Base-by-base conservation (phyloP, 30 jellyfish, hydroid and myxozoan species). In the Turritopsis dohrnii region DNA sequence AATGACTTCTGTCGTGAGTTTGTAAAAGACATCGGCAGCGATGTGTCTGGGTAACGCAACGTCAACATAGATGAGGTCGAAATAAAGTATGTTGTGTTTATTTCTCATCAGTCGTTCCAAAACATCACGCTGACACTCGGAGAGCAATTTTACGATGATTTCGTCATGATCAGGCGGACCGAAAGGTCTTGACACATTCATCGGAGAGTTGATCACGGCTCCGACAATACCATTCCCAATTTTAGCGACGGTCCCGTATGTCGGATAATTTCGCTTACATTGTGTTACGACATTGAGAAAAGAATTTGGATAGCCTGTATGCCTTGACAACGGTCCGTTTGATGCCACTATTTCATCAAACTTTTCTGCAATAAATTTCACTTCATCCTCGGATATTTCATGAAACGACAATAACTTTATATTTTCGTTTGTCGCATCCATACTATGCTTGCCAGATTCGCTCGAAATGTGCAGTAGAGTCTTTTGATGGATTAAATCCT, bases 221-320 rank as follows among this genome's bases (percentile, higher is more conserved):
- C 81, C 81, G 60, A 72, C 81, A 72, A 72, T 72, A 26, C 22
- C 52, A 72, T 72, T 72, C 60, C 52, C 60, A 18, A 72, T 72
- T 72, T 72, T 72, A 16, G 52, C 30, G 1, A 53, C 81, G 60
- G 52, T 22, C 7, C 81, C 31, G 31, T 26, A 72, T 18, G 31
- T n/a, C 22, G 81, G 81, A 8, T 72, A 53, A 8, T 72, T 72
- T 17, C 52, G 60, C 52, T 53, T 41, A 22, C 81, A 72, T 31
- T 72, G 31, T 72, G 18, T 72, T 26, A 22, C 30, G 17, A 72
- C 17, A 72, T 26, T 18, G 23, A 26, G 7, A 22, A 72, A 72
- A 72, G 17, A 16, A 26, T 26, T 26, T 72, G 1, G 23, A 72
- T 26, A 72, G 52, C 52, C 81, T 16, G 22, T 26, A 22, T 53